Conservation (phyloP, 2,888 invertebrate species). For the Mechanitis mazaeus region DNA sequence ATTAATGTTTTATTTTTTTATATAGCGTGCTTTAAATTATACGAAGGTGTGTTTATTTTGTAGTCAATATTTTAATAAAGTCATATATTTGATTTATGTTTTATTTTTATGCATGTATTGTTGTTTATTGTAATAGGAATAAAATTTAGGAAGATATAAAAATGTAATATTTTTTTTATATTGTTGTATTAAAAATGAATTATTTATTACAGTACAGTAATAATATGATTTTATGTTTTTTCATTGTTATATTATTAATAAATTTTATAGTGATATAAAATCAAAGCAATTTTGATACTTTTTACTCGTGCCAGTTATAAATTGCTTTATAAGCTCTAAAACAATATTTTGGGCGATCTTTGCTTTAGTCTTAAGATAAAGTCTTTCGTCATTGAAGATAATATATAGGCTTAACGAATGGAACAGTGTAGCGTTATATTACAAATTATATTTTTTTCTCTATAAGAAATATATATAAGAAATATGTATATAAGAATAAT, state of each 20-base stretch:
- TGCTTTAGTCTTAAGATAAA: conserved; percentile 8
- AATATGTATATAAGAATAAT: neutral
- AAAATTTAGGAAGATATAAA: no score
- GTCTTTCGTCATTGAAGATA: conserved; percentile 12
- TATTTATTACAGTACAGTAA: neutral
- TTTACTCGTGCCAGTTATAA: conserved; percentile 2
- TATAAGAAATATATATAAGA: no score
- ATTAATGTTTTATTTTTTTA: conserved; percentile 14
- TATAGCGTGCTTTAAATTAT: conserved; percentile 17
- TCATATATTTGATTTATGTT: conserved; percentile 29
- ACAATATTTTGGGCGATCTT: neutral
- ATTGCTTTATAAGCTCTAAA: neutral
- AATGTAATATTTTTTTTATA: neutral
- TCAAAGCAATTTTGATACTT: neutral
- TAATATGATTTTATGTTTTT: neutral
- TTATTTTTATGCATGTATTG: conserved; percentile 39
- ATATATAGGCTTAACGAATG: neutral
- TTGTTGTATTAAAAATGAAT: neutral
- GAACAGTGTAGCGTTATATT: no score
- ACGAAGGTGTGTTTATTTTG: conserved; percentile 16
- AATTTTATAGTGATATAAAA: neutral
- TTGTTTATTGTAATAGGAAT: neutral
- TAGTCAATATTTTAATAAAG: conserved; percentile 29
- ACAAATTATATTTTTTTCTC: no score
- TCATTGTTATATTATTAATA: neutral